phyloP scores from a whole-genome alignment of 2,797 vertebrate genomes.

The Spinus pinus region DNA sequence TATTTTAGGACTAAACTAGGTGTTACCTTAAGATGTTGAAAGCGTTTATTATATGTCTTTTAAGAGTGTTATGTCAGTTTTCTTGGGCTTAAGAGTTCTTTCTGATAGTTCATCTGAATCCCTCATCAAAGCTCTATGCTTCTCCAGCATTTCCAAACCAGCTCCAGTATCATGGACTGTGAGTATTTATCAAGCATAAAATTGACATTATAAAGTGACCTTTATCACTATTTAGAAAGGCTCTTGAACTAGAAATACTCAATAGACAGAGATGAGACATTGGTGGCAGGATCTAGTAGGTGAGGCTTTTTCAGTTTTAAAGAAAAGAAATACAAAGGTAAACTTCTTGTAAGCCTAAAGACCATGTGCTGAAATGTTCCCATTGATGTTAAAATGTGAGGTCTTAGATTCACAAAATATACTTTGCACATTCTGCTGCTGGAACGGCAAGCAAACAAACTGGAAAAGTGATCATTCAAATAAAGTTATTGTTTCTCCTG shows the following conservation, averaged over 20 bases:
- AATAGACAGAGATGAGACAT: neutral
- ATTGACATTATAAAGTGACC: neutral
- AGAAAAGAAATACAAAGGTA: neutral
- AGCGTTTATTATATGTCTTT: neutral
- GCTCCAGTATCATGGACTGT: neutral
- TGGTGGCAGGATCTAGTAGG: neutral
- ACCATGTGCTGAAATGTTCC: neutral
- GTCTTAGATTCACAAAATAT: neutral
- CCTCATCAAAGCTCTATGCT: neutral
- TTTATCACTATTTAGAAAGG: neutral
- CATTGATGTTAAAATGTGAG: neutral
- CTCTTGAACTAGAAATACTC: neutral
- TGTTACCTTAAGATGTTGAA: neutral
- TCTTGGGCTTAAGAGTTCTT: neutral
- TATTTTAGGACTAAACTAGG: neutral
- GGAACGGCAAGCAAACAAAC: neutral
- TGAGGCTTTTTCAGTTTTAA: neutral
- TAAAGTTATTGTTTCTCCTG: neutral
- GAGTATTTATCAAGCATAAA: neutral
- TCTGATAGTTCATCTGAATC: neutral
- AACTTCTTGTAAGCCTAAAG: neutral
- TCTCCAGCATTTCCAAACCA: neutral
- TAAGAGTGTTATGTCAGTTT: neutral
- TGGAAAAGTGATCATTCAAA: neutral
- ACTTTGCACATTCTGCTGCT: neutral